Percentiles rank a stretch among this genome's conserved stretches.
Conservation (phyloP, 2,797 vertebrate genomes). For the Cossypha niveicapilla region DNA sequence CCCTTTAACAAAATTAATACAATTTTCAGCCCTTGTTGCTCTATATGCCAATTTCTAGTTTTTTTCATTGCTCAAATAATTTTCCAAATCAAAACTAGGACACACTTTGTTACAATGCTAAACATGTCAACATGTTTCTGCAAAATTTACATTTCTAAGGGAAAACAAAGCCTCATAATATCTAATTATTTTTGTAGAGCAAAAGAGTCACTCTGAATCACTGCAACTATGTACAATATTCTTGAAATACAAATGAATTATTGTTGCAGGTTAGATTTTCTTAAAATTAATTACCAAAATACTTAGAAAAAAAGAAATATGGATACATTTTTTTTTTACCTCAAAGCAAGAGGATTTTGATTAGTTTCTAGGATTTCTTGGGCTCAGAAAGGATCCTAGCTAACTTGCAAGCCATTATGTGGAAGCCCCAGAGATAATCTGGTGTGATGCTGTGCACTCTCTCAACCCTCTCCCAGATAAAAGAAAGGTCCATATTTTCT, state of each 20-base stretch:
- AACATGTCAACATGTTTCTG: neutral
- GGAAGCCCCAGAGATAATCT: neutral
- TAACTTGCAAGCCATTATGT: neutral
- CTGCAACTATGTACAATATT: neutral
- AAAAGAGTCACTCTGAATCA: neutral
- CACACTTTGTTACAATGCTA: neutral
- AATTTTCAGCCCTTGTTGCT: neutral
- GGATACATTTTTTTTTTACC: neutral
- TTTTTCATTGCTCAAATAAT: neutral
- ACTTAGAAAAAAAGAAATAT: neutral
- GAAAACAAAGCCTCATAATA: neutral
- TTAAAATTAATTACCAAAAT: neutral
- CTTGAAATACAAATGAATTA: neutral
- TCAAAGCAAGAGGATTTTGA: neutral
- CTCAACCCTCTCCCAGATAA: neutral
- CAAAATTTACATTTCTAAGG: neutral
- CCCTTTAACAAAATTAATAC: neutral
- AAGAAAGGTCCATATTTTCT: neutral
- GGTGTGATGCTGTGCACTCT: neutral
- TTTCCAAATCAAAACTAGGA: neutral
- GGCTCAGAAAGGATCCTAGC: neutral
- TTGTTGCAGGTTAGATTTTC: neutral
- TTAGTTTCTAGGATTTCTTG: neutral
- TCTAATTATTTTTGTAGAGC: neutral
- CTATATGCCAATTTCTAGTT: neutral